Evolutionary conservation across 2,888 invertebrate genomes (phyloP), one percentile per base, ranked within the genome.

Genomic region (Melikaiella ostensackeni): DNA sequence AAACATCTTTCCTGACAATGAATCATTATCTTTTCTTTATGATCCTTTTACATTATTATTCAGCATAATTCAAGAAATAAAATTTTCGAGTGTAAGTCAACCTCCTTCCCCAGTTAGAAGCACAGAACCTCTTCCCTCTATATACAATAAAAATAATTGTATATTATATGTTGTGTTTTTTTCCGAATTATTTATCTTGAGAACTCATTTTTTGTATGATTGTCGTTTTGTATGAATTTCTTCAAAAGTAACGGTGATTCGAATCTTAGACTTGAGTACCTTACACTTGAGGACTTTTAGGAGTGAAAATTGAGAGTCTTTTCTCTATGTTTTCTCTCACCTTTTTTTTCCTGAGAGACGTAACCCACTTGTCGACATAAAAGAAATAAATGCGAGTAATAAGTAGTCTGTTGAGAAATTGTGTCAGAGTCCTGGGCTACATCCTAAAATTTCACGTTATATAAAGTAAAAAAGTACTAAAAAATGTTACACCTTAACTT

Each of bases 261-360:
- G 19, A 46, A 57, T 46, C n/a, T 50, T 27, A 27, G 19, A 5
- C 27, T 19, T 27, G 9, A 66, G 38, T 64, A 38, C 35, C 35
- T 21, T 38, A 63, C 3, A 46, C n/a, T 46, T 27, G 27, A 50
- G 9, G 27, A 64, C 27, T 42, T 21, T 21, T 9, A 42, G 27
- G 5, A 66, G 66, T 66, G 46, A 50, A 66, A 46, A 66, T 50
- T 46, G n/a, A n/a, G 46, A 55, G 55, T 55, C 55, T 46, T 24
- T 46, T 66, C 19, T 30, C 46, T 50, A 46, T 66, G 46, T 66
- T 66, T 66, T 66, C 66, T 66, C 46, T 66, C 46, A 66, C 8
- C 2, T 11, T 66, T 66, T 30, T 66, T 24, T 66, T 46, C 30
- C 21, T 7, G 33, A 46, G 19, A 30, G 27, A 66, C 46, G 27